These are phyloP conservation scores for Centropyge bicolor DNA, from an alignment of 2,797 vertebrate species.

Conservation along the genomic window DNA sequence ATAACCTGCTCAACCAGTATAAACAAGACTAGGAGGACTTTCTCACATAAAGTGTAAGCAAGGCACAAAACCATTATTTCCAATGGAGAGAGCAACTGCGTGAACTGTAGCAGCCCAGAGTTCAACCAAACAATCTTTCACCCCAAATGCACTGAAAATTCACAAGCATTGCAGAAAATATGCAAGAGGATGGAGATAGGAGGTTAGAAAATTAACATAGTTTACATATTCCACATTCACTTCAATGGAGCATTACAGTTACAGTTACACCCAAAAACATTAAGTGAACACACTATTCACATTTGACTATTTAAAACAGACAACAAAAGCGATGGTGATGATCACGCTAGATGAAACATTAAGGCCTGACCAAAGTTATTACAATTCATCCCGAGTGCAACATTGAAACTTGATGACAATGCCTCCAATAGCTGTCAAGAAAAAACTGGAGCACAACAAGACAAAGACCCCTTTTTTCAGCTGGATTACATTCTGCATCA, in stretches of 20 bases:
- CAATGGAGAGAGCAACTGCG: neutral
- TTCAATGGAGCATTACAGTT: neutral
- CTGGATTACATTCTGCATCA: neutral
- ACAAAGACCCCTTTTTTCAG: neutral
- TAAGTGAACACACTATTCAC: neutral
- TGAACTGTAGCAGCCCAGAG: neutral
- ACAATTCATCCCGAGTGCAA: neutral
- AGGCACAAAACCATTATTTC: neutral
- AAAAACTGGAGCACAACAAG: neutral
- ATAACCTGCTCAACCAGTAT: neutral
- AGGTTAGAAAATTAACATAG: neutral
- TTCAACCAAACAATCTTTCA: neutral
- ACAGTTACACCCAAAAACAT: neutral
- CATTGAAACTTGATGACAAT: neutral
- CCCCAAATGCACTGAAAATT: neutral
- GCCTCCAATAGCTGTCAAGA: no score
- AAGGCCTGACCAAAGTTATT: neutral
- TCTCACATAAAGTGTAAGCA: no score
- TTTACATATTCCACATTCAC: neutral
- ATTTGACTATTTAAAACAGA: neutral
- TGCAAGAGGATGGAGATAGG: neutral
- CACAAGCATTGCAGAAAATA: slow-evolving; percentile 1
- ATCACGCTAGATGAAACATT: neutral
- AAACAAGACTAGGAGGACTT: neutral
- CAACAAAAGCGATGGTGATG: neutral